Evolutionary conservation across 2,113 vertebrate species (phyloP), one percentile per base, ranked within the genome.

Genomic region (Scomber japonicus): DNA sequence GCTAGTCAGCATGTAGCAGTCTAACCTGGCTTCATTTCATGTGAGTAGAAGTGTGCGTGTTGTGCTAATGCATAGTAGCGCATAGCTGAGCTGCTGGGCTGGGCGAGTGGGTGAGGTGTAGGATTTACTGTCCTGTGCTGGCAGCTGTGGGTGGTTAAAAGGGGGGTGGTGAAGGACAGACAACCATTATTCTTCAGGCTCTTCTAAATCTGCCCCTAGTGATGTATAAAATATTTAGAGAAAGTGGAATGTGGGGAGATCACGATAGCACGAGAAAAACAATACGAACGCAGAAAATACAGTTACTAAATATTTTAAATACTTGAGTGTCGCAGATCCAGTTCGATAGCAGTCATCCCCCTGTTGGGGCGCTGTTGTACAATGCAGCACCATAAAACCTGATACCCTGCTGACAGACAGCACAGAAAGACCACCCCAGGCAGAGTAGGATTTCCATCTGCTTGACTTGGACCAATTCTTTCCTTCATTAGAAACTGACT

Each of bases 401-500:
- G 61, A 68, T n/a, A 44, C 31, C 49, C 44, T 30, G 45, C 66
- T 85, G 77, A 84, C 72, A 76, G 82, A 71, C 65, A 54, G 81
- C 54, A 67, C 13, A 71, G 80, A 78, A 78, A 70, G 79, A 86
- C 81, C 84, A 86, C 86, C 85, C 71, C 70, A 75, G 81, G 85
- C 89, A 75, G 63, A 76, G 84, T 73, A 74, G 82, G 91, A 77
- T 87, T 89, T 92, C 92, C 88, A 93, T 94, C 89, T 93, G 92
- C 91, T 92, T 90, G 87, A 89, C 89, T 93, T 81, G 87, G 83
- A 93, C 91, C 92, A 91, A 91, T 95, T 92, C 89, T 86, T 85
- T 85, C 92, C 84, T 92, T 92, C 92, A 92, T 94, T 94, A 94
- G 82, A 89, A 90, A 88, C 90, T 88, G 78, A 89, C 91, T 84